These are phyloP conservation scores for Rhamphomyia laevipes DNA, from an alignment of 2,888 invertebrate genomes.

Conservation along the genomic window DNA sequence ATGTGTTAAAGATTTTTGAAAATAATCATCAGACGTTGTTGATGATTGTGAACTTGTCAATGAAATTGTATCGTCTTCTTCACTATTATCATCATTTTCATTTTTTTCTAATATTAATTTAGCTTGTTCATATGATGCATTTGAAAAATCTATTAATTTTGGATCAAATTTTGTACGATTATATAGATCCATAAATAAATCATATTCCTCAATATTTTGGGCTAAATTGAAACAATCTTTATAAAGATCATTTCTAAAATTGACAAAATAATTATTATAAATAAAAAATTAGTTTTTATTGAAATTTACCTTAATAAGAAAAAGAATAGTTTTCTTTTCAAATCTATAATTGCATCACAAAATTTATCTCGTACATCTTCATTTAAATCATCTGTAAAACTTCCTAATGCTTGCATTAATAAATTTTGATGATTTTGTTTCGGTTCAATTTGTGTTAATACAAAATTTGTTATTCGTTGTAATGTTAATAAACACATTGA, in stretches of 20 bases:
- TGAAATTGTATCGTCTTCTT: slow-evolving; percentile 43
- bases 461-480: slow-evolving; percentile 57
- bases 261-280: neutral
- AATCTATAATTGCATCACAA: slow-evolving; percentile 64
- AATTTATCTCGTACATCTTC: slow-evolving; percentile 59
- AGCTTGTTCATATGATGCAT: slow-evolving; percentile 59
- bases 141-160: slow-evolving; percentile 47
- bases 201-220: slow-evolving; percentile 74
- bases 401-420: slow-evolving; percentile 67
- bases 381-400: slow-evolving; percentile 59
- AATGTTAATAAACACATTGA: slow-evolving; percentile 61
- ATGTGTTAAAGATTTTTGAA: slow-evolving; percentile 1
- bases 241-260: slow-evolving; percentile 50
- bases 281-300: neutral
- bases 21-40: slow-evolving; percentile 56
- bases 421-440: slow-evolving; percentile 37
- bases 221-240: slow-evolving; percentile 77
- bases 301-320: slow-evolving; percentile 57
- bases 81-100: slow-evolving; percentile 21
- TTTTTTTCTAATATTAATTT: slow-evolving; percentile 33
- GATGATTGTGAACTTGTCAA: slow-evolving; percentile 50
- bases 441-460: slow-evolving; percentile 33
- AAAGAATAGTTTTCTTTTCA: slow-evolving; percentile 80
- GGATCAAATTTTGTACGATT: slow-evolving; percentile 55
- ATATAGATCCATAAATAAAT: slow-evolving; percentile 74